These are phyloP conservation scores for Mixornis gularis DNA, from an alignment of 2,113 vertebrate species.

Conservation along the genomic window DNA sequence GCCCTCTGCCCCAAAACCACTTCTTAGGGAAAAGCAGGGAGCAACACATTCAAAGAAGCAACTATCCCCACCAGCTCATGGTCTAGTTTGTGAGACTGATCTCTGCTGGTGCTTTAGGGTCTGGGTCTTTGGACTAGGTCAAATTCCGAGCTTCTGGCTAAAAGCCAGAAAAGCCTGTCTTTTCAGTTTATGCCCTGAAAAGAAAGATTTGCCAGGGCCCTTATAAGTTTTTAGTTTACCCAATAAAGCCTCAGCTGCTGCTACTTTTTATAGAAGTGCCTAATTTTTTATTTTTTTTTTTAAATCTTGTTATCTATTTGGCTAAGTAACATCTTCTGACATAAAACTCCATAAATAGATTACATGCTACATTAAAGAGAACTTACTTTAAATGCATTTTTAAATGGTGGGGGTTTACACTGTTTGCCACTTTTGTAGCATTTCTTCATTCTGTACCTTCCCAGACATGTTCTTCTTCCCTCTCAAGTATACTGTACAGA, in stretches of 20 bases:
- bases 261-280: background rate
- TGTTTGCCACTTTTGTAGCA: background rate
- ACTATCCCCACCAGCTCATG: background rate
- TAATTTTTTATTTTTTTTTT: background rate
- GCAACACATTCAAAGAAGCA: background rate
- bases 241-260: background rate
- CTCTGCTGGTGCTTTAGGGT: background rate
- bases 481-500: background rate
- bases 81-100: background rate
- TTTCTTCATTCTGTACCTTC: background rate
- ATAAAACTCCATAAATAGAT: background rate
- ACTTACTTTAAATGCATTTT: background rate
- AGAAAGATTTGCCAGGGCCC: background rate
- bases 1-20: background rate
- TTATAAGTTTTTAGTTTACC: background rate
- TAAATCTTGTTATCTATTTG: background rate
- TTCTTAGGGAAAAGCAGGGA: background rate
- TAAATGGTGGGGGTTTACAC: background rate
- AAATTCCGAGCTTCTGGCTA: background rate
- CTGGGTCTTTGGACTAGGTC: background rate
- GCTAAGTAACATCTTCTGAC: background rate
- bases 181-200: background rate
- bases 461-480: background rate
- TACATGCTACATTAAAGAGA: background rate
- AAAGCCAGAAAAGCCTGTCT: background rate